Percentiles rank a stretch among this genome's conserved stretches.
phyloP scores from a whole-genome alignment of 1,140 invertebrate genomes.

The Bombus soroeensis region DNA sequence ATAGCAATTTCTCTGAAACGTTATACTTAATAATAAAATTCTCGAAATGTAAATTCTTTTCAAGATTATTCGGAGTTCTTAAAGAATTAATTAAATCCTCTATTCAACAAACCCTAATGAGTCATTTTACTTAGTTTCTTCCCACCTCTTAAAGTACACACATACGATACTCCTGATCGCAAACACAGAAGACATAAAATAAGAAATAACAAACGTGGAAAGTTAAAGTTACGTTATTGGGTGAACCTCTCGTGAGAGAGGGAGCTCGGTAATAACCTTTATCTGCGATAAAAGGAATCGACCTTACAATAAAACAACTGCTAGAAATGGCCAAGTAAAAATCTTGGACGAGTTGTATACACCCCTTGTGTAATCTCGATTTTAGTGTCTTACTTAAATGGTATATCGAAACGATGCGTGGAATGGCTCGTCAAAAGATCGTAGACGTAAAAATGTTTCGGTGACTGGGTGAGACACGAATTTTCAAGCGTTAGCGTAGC shows the following conservation, averaged over 20 bases:
- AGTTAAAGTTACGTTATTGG: conserved; percentile 20
- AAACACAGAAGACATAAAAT: conserved; percentile 18
- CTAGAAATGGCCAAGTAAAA: conserved; percentile 51
- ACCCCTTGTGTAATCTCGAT: conserved; percentile 57
- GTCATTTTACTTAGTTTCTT: neutral
- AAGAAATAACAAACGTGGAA: conserved; percentile 15
- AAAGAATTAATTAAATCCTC: no score
- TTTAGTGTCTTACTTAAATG: conserved; percentile 69
- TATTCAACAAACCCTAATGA: no score
- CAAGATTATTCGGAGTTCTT: no score
- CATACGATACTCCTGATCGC: neutral
- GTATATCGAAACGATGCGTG: conserved; percentile 3
- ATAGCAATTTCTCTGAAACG: no score
- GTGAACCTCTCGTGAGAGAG: conserved; percentile 4
- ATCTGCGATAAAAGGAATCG: conserved; percentile 72
- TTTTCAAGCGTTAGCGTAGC: no score
- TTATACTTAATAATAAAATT: no score
- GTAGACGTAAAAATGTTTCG: neutral
- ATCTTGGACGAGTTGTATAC: conserved; percentile 37
- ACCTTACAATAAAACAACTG: conserved; percentile 50
- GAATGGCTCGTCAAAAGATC: neutral
- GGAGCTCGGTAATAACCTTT: conserved; percentile 66
- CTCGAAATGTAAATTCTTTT: no score
- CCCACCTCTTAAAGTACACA: neutral
- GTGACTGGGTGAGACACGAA: neutral